phyloP scores from a whole-genome alignment of 2,797 vertebrate genomes.

The Oceanodroma leucorhoa region DNA sequence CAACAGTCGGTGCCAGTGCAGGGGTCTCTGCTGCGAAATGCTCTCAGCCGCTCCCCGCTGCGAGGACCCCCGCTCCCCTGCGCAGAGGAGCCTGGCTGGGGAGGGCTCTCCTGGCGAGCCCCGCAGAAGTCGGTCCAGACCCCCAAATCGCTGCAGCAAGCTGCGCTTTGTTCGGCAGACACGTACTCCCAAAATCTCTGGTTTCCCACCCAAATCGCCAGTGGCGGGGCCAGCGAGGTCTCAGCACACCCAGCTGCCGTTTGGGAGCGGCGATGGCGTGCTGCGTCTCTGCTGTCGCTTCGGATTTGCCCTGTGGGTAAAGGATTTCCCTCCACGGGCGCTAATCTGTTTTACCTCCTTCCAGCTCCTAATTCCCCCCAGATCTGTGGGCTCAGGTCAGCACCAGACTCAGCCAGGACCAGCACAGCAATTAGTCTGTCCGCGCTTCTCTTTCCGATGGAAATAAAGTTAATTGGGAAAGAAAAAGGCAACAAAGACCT shows the following conservation, averaged over 20 bases:
- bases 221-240: rapidly evolving
- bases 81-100: not conserved
- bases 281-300: not conserved
- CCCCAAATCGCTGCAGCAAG: not conserved
- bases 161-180: rapidly evolving
- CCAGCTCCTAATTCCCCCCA: conserved; percentile 49
- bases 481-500: not conserved
- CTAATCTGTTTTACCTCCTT: conserved; percentile 53
- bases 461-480: not conserved
- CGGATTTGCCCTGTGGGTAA: not conserved
- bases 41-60: not conserved
- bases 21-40: not conserved
- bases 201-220: rapidly evolving
- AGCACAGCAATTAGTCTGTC: not conserved
- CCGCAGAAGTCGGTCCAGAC: rapidly evolving
- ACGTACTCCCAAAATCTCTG: rapidly evolving
- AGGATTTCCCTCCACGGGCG: conserved; percentile 13
- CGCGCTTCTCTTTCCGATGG: not conserved
- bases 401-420: not conserved
- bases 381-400: not conserved
- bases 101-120: not conserved
- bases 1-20: rapidly evolving
- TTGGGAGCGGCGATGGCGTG: rapidly evolving
- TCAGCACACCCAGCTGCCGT: rapidly evolving
- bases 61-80: rapidly evolving